phyloP scores from a whole-genome alignment of 2,888 invertebrate species.

The Rhingia rostrata region DNA sequence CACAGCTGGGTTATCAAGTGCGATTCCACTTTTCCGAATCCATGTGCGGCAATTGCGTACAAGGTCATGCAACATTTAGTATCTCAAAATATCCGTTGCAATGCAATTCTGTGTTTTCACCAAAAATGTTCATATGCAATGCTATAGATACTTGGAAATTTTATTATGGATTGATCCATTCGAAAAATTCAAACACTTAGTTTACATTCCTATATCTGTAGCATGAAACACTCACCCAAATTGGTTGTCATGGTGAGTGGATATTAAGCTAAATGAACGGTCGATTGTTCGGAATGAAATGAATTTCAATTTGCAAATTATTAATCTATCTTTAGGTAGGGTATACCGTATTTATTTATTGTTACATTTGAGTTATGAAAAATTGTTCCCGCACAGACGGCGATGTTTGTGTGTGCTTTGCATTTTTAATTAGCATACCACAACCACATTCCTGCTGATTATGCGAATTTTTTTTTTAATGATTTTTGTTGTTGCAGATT shows the following conservation, averaged over 20 bases:
- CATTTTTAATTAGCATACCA: conserved; percentile 47
- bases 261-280: conserved; percentile 12
- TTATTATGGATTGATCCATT: background rate
- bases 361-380: conserved; percentile 37
- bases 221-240: background rate
- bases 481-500: background rate
- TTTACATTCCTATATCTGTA: background rate
- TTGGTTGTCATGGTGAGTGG: background rate
- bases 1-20: too few relatives aligned
- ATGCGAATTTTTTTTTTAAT: conserved; percentile 46
- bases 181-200: background rate
- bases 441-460: conserved; percentile 36
- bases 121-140: background rate
- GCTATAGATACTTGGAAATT: background rate
- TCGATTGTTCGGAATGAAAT: conserved; percentile 16
- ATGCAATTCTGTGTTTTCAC: background rate
- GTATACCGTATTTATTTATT: background rate
- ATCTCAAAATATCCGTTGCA: background rate
- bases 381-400: conserved; percentile 2
- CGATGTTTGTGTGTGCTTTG: conserved; percentile 34
- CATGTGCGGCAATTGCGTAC: background rate
- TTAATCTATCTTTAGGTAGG: conserved; percentile 4
- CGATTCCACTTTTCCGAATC: background rate
- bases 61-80: background rate
- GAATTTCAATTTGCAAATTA: conserved; percentile 26